Conservation (phyloP, 2,888 invertebrate species). For the Capitulum mitella region DNA sequence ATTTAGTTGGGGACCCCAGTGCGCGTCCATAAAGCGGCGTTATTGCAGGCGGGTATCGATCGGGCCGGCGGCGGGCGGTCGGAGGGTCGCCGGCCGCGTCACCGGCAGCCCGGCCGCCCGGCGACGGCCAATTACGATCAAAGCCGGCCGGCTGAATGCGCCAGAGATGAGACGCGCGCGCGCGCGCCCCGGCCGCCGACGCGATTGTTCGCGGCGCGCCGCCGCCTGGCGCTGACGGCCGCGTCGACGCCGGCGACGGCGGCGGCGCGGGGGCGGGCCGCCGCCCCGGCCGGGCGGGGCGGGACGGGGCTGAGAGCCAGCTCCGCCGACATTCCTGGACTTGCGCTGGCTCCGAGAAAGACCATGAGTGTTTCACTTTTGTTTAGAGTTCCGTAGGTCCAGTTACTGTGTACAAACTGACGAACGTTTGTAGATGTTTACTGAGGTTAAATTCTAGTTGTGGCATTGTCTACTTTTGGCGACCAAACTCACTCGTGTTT, state of each 20-base stretch:
- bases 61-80: not conserved
- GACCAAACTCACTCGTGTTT: no score
- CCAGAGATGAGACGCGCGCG: not conserved
- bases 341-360: no score
- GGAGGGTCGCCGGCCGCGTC: not conserved
- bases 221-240: not conserved
- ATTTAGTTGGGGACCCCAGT: not conserved
- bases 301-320: no score
- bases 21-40: constrained; percentile 23
- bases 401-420: no score
- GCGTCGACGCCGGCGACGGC: not conserved
- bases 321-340: no score
- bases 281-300: no score
- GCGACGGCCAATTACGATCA: constrained; percentile 16
- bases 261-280: not conserved
- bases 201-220: not conserved
- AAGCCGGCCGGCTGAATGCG: not conserved
- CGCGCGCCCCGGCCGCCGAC: not conserved
- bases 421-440: no score
- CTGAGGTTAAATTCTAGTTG: no score
- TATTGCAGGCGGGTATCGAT: not conserved
- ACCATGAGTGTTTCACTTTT: no score
- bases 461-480: no score
- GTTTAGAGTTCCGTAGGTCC: no score
- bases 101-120: not conserved